Base-by-base conservation (phyloP, 2,113 vertebrate species). In the rabbit (Oryctolagus cuniculus) region DNA sequence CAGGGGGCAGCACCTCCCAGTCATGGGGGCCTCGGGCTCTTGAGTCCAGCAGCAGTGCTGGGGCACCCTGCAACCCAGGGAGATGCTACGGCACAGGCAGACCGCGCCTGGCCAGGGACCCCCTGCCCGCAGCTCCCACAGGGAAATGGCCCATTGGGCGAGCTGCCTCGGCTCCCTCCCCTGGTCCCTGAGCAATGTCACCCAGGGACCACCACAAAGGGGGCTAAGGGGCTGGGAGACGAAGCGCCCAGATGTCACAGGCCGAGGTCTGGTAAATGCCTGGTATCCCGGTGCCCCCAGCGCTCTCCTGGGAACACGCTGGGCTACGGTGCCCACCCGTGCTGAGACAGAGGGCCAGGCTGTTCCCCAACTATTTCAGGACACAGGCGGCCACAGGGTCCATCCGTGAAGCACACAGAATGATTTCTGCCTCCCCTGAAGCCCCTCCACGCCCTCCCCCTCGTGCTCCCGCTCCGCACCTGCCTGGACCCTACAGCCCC, bases 1-100 rank as follows among this genome's bases (percentile, higher is more conserved):
- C 36, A 98, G 98, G 89, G 98, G 98, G 97, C 98, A 98, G 97
- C 97, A 95, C 78, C 91, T 3, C 78, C 83, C 0, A 0, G 72
- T 38, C 81, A 64, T 9, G 0, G 24, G 0, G 6, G 66, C 61
- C n/a, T 34, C 0, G 0, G 66, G 67, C 53, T 64, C 24, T 5
- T 51, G 0, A 0, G 17, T 77, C 44, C 10, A 17, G 19, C 3
- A 3, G 78, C 61, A 38, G 87, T 2, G 38, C n/a, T 51, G 34
- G 58, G 38, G 27, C 25, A 29, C 5, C 12, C 63, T 36, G n/a
- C 25, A 66, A 2, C 5, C 25, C 7, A 1, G 17, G 21, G 19
- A 78, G 61, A 89, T 29, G 22, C 12, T n/a, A 31, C 11, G 3
- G 21, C 58, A 0, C 0, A 13, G 61, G 58, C 1, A 1, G 49